Evolutionary conservation across 2,113 vertebrate genomes (phyloP).

Genomic region (Lamprologus callipterus): DNA sequence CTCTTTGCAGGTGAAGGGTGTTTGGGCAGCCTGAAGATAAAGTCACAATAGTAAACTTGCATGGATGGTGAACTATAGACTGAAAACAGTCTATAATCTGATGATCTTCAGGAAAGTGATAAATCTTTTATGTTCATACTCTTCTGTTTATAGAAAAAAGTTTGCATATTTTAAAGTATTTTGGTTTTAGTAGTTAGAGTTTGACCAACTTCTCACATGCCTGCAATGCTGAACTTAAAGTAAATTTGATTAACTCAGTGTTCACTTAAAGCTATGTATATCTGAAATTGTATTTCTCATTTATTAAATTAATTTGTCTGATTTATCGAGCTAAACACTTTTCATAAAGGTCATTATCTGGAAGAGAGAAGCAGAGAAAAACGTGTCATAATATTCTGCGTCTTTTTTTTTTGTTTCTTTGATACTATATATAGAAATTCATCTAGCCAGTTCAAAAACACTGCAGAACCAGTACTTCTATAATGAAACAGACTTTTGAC

Average conservation of each 20-base stretch:
- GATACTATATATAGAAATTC: not conserved
- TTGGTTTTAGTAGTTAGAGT: not conserved
- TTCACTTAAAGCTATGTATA: not conserved
- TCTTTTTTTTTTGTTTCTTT: not conserved
- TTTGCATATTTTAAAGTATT: not conserved
- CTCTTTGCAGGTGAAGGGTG: not conserved
- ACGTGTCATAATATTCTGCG: not conserved
- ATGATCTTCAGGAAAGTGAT: not conserved
- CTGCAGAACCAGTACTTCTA: not conserved
- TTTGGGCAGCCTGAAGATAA: not conserved
- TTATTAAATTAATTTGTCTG: not conserved
- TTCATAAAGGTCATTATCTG: not conserved
- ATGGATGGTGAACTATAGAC: not conserved
- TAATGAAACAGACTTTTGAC: not conserved
- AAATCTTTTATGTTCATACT: not conserved
- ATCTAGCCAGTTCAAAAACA: not conserved
- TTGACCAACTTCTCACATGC: not conserved
- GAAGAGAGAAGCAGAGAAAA: not conserved
- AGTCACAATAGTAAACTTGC: constrained; percentile 2
- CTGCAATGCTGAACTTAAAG: not conserved
- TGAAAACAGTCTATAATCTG: not conserved
- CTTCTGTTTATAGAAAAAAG: not conserved
- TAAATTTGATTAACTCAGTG: not conserved
- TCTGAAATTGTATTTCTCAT: not conserved
- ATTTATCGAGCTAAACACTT: not conserved